Evolutionary conservation across 2,888 invertebrate species (phyloP), one percentile per base, ranked within the genome.

Genomic region (Erebia epiphron): DNA sequence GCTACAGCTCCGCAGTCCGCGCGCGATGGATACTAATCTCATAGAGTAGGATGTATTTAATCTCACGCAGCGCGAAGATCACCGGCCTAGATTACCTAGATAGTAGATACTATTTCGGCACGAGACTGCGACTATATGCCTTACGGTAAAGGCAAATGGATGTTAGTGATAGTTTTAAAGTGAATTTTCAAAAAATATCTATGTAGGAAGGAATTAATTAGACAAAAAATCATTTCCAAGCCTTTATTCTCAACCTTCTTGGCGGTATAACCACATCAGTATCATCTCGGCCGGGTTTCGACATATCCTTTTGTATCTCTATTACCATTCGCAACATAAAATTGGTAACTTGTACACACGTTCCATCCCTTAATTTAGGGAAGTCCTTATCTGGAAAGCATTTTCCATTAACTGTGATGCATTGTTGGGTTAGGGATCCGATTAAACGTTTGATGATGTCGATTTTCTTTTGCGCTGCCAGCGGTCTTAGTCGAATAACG

Each of bases 341-440:
- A 76, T 94, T 92, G 49, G 94, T 82, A 0, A 93, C 86, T 78
- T 95, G 94, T 46, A 82, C 85, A 73, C 93, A 84, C 0, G 95
- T 95, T 0, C 95, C 95, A n/a, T 95, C 95, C 50, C 95, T 85
- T 1, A 95, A 83, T 62, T 85, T 92, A 14, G 91, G 86, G 79
- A 94, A 94, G 73, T 91, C 91, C 79, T 77, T 82, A 1, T 86
- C 90, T 81, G 91, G 93, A 78, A 92, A 87, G 79, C 82, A 84
- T 75, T 81, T 82, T 14, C 86, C 86, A 57, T 80, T 82, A 61
- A 93, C 80, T 18, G 75, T 79, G 4, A 96, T 89, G 4, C 94
- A 92, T 79, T 96, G 96, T 73, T 97, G 96, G 0, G 96, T 95
- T 9, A 96, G 83, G 2, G 96, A 94, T 2, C 95, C 96, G 46